Conservation (phyloP, 2,113 vertebrate species). For the Tetrao urogallus region DNA sequence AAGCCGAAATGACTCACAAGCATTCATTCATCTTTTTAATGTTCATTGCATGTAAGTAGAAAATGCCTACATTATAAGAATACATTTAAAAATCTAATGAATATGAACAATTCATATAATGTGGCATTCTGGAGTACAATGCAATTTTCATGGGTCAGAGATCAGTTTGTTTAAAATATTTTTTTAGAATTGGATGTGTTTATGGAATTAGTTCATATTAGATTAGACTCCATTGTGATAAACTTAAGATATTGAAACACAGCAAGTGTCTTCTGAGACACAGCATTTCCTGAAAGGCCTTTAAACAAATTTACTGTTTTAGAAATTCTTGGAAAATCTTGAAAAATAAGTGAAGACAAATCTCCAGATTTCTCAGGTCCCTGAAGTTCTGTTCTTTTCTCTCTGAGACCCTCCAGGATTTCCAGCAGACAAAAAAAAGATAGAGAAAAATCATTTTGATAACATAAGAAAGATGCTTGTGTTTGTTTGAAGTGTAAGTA, state of each 20-base stretch:
- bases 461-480: slow-evolving; percentile 36
- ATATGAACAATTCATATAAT: background rate
- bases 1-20: slow-evolving; percentile 41
- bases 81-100: slow-evolving; percentile 30
- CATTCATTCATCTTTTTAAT: slow-evolving; percentile 12
- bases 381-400: background rate
- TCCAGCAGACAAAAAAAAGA: slow-evolving; percentile 24
- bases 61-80: background rate
- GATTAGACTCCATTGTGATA: slow-evolving; percentile 45
- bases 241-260: slow-evolving; percentile 65
- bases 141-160: background rate
- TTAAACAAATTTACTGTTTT: slow-evolving; percentile 54
- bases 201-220: slow-evolving; percentile 47
- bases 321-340: slow-evolving; percentile 52
- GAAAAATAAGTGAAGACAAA: slow-evolving; percentile 46
- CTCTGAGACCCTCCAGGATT: slow-evolving; percentile 22
- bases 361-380: slow-evolving; percentile 30
- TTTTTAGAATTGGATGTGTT: background rate
- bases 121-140: background rate
- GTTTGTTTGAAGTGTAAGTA: slow-evolving; percentile 30
- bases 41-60: background rate
- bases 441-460: slow-evolving; percentile 26
- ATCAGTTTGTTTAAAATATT: background rate
- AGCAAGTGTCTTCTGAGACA: slow-evolving; percentile 62
- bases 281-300: slow-evolving; percentile 54